phyloP scores from a whole-genome alignment of 2,113 vertebrate genomes.

The Corydoras maculifer region DNA sequence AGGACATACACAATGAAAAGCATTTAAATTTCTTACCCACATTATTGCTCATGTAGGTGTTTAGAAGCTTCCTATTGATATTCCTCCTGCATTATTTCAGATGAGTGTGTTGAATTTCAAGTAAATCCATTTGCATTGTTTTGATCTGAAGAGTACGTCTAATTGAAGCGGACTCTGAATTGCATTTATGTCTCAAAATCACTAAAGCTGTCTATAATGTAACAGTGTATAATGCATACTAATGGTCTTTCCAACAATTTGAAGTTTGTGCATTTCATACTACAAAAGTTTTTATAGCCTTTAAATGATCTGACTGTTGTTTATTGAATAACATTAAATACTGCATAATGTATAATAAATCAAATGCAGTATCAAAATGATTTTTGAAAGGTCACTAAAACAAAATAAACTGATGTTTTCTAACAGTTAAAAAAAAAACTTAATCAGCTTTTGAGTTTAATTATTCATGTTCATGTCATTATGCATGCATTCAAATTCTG shows the following conservation, averaged over 20 bases:
- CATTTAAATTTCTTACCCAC: conserved; percentile 11
- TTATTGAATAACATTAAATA: background rate
- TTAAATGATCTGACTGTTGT: no score
- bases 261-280: no score
- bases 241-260: background rate
- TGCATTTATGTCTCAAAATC: background rate
- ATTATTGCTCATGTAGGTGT: background rate
- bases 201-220: background rate
- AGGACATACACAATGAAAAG: background rate
- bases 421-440: no score
- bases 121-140: background rate
- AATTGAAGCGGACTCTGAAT: background rate
- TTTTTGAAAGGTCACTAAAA: no score
- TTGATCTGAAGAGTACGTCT: background rate
- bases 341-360: no score
- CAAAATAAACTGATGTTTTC: no score
- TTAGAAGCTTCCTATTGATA: background rate
- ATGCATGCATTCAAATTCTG: no score
- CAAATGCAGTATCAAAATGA: no score
- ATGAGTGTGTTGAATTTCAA: background rate
- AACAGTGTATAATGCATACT: background rate
- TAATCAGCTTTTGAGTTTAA: no score
- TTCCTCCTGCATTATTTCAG: background rate
- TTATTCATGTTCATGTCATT: no score
- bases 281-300: no score